Conservation (phyloP, 2,888 invertebrate genomes). For the Biston stratarius region DNA sequence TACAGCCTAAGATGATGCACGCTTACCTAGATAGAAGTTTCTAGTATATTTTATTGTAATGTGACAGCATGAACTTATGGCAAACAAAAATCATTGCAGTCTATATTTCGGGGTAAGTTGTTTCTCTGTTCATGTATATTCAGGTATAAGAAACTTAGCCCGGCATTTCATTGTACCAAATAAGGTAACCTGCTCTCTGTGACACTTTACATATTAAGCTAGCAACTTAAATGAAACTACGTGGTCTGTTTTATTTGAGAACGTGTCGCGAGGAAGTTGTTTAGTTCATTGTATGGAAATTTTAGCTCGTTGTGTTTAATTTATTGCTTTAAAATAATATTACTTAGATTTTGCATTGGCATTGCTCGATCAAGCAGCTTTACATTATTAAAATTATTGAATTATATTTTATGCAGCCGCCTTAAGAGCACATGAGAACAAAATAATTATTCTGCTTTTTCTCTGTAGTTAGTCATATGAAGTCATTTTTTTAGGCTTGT, state of each 20-base stretch:
- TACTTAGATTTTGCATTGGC: not conserved
- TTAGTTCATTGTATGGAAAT: not conserved
- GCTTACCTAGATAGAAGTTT: no score
- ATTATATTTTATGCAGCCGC: no score
- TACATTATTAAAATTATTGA: not conserved
- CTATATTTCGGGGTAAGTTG: not conserved
- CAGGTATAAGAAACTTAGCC: slow-evolving; percentile 48
- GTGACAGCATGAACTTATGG: no score
- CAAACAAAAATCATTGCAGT: not conserved
- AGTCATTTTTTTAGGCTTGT: no score
- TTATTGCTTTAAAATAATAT: not conserved
- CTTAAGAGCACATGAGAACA: no score
- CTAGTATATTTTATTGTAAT: no score
- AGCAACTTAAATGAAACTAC: slow-evolving; percentile 47
- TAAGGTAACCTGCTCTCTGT: slow-evolving; percentile 63
- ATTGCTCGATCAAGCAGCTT: not conserved
- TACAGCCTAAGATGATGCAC: no score
- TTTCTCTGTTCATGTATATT: not conserved
- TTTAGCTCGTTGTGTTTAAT: not conserved
- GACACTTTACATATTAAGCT: slow-evolving; percentile 73
- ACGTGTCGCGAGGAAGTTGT: slow-evolving; percentile 6
- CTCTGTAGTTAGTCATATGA: no score
- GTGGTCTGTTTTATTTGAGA: slow-evolving; percentile 44
- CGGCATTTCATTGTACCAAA: slow-evolving; percentile 63
- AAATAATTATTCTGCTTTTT: no score